phyloP scores from a whole-genome alignment of 2,797 vertebrate species.

The Gorsachius magnificus region DNA sequence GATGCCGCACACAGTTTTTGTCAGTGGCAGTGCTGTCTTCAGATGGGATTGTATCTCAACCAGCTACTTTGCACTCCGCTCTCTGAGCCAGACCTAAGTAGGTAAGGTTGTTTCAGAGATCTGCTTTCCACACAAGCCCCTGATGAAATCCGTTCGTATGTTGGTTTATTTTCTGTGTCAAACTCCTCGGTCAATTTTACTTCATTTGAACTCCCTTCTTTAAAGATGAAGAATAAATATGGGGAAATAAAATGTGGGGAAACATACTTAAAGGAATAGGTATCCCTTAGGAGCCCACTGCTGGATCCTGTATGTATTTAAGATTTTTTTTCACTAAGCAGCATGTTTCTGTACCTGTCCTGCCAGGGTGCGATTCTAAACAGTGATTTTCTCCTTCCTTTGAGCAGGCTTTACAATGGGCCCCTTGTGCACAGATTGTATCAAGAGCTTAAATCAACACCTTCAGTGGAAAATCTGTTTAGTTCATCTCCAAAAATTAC shows the following conservation, averaged over 20 bases:
- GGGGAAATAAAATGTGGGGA: not conserved
- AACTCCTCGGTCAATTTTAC: not conserved
- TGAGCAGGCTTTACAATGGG: slow-evolving; percentile 82
- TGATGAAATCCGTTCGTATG: not conserved
- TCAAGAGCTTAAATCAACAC: slow-evolving; percentile 53
- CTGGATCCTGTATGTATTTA: not conserved
- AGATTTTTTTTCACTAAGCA: not conserved
- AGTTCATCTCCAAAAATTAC: slow-evolving; percentile 25
- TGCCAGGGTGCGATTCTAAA: not conserved
- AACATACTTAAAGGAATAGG: not conserved
- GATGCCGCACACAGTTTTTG: slow-evolving; percentile 85
- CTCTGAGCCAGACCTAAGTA: slow-evolving; percentile 80
- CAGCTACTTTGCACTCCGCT: slow-evolving; percentile 86
- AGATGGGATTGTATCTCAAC: slow-evolving; percentile 87
- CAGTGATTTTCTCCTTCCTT: not conserved
- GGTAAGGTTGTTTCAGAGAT: slow-evolving; percentile 75
- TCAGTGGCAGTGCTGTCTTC: slow-evolving; percentile 96
- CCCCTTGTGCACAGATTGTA: slow-evolving; percentile 78
- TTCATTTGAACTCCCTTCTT: not conserved
- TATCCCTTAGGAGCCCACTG: not conserved
- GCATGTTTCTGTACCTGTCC: not conserved
- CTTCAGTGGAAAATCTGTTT: slow-evolving; percentile 64
- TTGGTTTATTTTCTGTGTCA: not conserved
- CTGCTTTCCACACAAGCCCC: not conserved
- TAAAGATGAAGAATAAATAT: not conserved